Conservation (phyloP, 2,113 vertebrate species). For the Promerops cafer region DNA sequence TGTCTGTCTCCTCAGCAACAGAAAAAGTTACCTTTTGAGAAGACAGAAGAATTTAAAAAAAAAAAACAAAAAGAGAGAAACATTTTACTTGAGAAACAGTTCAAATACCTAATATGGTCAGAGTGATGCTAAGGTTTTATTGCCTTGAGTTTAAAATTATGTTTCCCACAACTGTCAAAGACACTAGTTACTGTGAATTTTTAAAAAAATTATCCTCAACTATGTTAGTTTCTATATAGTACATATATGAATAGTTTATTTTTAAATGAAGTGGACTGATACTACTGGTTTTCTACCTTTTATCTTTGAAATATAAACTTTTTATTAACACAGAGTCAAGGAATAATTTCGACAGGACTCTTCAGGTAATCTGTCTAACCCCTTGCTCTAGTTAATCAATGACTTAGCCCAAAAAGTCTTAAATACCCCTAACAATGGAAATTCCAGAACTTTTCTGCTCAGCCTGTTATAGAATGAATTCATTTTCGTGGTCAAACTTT, state of each 20-base stretch:
- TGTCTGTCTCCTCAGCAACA: neutral
- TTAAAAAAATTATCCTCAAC: neutral
- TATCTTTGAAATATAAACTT: neutral
- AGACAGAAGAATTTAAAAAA: neutral
- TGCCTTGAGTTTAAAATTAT: neutral
- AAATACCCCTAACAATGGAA: neutral
- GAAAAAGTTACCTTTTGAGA: neutral
- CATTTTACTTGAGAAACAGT: neutral
- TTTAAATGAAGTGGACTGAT: neutral
- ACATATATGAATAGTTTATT: neutral
- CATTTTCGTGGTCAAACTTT: neutral
- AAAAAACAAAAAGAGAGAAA: neutral
- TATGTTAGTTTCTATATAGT: neutral
- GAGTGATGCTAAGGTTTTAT: neutral
- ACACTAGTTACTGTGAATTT: neutral
- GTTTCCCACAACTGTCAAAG: neutral
- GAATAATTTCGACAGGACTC: neutral
- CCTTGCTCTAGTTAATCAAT: neutral
- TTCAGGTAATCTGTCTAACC: neutral
- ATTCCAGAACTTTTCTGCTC: neutral
- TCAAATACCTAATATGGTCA: neutral
- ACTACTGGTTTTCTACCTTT: neutral
- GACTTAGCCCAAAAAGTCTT: neutral
- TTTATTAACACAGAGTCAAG: neutral
- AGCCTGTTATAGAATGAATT: neutral